phyloP scores from a whole-genome alignment of 1,140 invertebrate genomes.

The Lepidotrigona ventralis region DNA sequence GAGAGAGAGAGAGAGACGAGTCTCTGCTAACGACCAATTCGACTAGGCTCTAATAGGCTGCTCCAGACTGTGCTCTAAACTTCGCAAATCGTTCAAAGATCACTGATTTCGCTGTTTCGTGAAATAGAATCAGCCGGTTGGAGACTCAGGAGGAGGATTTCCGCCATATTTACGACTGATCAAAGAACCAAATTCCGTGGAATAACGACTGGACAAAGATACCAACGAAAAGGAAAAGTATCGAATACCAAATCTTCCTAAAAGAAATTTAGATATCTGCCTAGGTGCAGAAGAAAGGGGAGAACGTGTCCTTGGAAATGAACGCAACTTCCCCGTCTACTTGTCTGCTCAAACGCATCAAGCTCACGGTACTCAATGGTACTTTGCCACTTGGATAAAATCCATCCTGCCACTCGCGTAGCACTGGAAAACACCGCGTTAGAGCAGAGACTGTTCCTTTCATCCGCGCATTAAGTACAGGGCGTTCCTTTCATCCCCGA shows the following conservation, averaged over 20 bases:
- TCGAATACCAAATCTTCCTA: too few species aligned
- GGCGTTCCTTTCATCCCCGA: constrained; percentile 22
- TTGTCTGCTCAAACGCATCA: background rate
- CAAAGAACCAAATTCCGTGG: too few species aligned
- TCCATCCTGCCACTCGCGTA: background rate
- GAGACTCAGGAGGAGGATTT: background rate
- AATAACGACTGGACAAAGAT: too few species aligned
- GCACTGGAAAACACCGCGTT: constrained; percentile 16
- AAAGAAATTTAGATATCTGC: too few species aligned
- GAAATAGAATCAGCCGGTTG: background rate
- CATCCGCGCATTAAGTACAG: constrained; percentile 29
- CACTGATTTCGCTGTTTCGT: background rate
- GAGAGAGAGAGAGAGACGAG: background rate
- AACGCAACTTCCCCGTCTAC: background rate
- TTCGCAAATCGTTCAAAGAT: background rate
- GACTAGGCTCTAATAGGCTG: constrained; percentile 43
- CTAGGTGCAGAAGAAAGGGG: too few species aligned
- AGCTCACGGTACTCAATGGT: background rate
- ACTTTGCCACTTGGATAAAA: background rate
- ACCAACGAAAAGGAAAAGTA: too few species aligned
- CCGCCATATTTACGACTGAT: too few species aligned
- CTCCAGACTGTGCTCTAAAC: constrained; percentile 43
- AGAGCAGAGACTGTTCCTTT: constrained; percentile 13
- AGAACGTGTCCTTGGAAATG: background rate
- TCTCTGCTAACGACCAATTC: constrained; percentile 19